These are phyloP conservation scores for Myoxocephalus aenaeus DNA, from an alignment of 2,797 vertebrate species.

Conservation along the genomic window DNA sequence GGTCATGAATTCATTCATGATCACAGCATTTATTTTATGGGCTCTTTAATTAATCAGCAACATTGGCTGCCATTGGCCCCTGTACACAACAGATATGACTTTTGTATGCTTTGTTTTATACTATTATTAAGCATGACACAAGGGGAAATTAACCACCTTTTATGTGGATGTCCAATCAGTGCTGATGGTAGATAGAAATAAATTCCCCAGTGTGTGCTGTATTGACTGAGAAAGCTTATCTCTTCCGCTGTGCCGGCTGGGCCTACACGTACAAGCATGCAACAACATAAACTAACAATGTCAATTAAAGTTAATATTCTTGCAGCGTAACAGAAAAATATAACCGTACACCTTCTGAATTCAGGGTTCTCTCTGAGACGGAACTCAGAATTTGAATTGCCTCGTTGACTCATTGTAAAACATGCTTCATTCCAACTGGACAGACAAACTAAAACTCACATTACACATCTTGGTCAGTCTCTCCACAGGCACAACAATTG, in stretches of 20 bases:
- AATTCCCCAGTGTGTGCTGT: background rate
- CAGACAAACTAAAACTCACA: no score
- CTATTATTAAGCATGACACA: background rate
- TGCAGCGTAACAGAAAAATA: background rate
- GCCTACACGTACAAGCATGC: background rate
- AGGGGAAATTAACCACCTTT: background rate
- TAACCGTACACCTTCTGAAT: background rate
- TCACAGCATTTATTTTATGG: background rate
- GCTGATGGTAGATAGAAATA: background rate
- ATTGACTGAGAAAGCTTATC: background rate
- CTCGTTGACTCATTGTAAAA: background rate
- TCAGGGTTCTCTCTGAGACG: background rate
- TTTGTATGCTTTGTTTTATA: background rate
- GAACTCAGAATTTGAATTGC: background rate
- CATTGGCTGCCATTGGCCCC: background rate
- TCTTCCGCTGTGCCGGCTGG: background rate
- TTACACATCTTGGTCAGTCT: background rate
- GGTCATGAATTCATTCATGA: background rate
- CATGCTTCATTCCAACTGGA: background rate
- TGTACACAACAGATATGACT: background rate
- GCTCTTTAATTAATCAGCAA: background rate
- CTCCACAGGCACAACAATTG: background rate
- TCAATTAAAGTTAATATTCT: background rate
- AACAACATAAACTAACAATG: background rate
- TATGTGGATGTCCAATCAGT: background rate